Conservation (phyloP, 1,140 invertebrate genomes). For the Polypedilum pembai region DNA sequence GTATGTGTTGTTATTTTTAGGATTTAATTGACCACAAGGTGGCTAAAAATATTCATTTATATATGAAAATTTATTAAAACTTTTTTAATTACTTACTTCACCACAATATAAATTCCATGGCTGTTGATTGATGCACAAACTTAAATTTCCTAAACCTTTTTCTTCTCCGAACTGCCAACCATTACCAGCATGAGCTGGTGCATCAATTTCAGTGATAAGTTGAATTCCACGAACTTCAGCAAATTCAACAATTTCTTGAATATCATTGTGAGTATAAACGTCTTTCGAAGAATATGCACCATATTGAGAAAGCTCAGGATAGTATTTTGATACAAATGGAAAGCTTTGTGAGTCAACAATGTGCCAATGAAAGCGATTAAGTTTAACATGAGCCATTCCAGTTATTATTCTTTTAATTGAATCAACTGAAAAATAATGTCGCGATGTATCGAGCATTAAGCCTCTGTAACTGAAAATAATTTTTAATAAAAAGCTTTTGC, state of each 20-base stretch:
- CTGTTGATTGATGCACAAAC: slow-evolving; percentile 39
- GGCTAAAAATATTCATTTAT: slow-evolving; percentile 45
- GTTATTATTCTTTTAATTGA: slow-evolving; percentile 59
- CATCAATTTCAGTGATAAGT: slow-evolving; percentile 62
- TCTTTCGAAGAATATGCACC: slow-evolving; percentile 60
- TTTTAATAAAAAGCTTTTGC: neutral
- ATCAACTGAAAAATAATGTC: slow-evolving; percentile 58
- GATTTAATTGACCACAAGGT: slow-evolving; percentile 68
- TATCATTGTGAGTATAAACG: slow-evolving; percentile 55
- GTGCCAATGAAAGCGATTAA: slow-evolving; percentile 76
- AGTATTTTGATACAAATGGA: slow-evolving; percentile 54
- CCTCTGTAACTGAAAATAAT: slow-evolving; percentile 51
- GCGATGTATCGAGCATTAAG: slow-evolving; percentile 59
- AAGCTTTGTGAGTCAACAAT: slow-evolving; percentile 70
- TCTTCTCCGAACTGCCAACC: slow-evolving; percentile 63
- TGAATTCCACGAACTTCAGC: slow-evolving; percentile 58
- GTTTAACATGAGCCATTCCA: slow-evolving; percentile 62
- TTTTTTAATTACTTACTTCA: slow-evolving; percentile 42
- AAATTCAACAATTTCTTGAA: slow-evolving; percentile 53
- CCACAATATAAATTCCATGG: slow-evolving; percentile 64
- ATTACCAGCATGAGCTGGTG: slow-evolving; percentile 64
- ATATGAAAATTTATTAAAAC: too few species aligned
- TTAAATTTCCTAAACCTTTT: slow-evolving; percentile 31
- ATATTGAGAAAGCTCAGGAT: slow-evolving; percentile 57
- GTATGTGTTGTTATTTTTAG: slow-evolving; percentile 59